Evolutionary conservation across 2,888 invertebrate genomes (phyloP).

Genomic region (Erannis defoliaria): DNA sequence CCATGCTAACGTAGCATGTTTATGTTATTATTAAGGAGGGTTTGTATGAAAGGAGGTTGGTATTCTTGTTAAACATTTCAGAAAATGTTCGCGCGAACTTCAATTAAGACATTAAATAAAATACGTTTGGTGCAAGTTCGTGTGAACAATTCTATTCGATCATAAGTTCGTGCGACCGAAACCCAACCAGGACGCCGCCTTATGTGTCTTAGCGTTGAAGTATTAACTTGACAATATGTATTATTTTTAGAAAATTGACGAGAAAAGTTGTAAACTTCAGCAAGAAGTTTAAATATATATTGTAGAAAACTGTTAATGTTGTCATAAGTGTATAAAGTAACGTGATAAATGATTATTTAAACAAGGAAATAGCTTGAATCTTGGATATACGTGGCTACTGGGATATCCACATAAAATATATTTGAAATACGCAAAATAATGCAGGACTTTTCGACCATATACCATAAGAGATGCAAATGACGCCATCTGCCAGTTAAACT

Average conservation of each 20-base stretch:
- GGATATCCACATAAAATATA: not conserved
- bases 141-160: not conserved
- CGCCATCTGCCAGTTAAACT: no score
- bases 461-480: no score
- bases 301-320: slow-evolving; percentile 9
- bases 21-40: no score
- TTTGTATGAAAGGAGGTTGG: no score
- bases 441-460: no score
- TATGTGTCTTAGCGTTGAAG: slow-evolving; percentile 40
- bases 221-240: slow-evolving; percentile 54
- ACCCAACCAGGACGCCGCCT: not conserved
- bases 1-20: no score
- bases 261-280: slow-evolving; percentile 8
- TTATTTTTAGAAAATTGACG: slow-evolving; percentile 24
- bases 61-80: no score
- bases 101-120: no score
- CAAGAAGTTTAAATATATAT: slow-evolving; percentile 28
- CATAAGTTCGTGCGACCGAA: not conserved
- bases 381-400: not conserved
- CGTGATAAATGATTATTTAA: not conserved
- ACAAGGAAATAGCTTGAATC: not conserved
- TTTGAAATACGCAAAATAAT: no score
- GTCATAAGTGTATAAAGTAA: slow-evolving; percentile 3
- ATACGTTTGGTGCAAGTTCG: not conserved
- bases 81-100: no score